Evolutionary conservation across 2,888 invertebrate genomes (phyloP).

Genomic region (Hipparchia sbordonii): DNA sequence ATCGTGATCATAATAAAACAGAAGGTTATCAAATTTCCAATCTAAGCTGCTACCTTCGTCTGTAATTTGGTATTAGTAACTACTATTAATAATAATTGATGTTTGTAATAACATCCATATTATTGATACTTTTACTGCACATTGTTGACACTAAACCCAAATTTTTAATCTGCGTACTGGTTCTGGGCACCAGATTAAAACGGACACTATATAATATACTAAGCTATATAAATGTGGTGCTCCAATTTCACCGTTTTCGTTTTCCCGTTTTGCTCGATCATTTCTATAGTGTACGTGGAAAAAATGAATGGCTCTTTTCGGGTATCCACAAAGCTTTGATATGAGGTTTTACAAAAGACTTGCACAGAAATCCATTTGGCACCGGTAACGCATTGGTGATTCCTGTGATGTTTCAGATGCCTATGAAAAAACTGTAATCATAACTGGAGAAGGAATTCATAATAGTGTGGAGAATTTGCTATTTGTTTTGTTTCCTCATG

Average conservation of each 20-base stretch:
- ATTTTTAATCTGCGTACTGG: too few species aligned
- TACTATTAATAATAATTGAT: background rate
- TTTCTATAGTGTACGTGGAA: constrained; percentile 9
- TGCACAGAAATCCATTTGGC: background rate
- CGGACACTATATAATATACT: too few species aligned
- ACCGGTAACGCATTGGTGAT: background rate
- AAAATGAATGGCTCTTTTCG: constrained; percentile 15
- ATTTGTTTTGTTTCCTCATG: background rate
- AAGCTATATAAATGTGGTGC: background rate
- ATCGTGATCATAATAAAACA: background rate
- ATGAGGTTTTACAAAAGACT: constrained; percentile 11
- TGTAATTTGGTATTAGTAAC: background rate
- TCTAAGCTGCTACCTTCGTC: background rate
- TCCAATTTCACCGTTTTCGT: background rate
- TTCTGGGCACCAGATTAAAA: too few species aligned
- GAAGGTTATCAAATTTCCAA: background rate
- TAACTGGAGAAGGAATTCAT: background rate
- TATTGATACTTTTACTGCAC: too few species aligned
- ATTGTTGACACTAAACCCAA: too few species aligned
- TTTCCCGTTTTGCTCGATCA: constrained; percentile 4
- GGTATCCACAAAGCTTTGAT: constrained; percentile 11
- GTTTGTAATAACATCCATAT: background rate
- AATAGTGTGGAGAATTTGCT: background rate
- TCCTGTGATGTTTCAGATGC: constrained; percentile 1
- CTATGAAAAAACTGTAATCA: background rate